Evolutionary conservation across 2,113 vertebrate genomes (phyloP), one percentile per base, ranked within the genome.

Genomic region (Oncorhynchus keta): DNA sequence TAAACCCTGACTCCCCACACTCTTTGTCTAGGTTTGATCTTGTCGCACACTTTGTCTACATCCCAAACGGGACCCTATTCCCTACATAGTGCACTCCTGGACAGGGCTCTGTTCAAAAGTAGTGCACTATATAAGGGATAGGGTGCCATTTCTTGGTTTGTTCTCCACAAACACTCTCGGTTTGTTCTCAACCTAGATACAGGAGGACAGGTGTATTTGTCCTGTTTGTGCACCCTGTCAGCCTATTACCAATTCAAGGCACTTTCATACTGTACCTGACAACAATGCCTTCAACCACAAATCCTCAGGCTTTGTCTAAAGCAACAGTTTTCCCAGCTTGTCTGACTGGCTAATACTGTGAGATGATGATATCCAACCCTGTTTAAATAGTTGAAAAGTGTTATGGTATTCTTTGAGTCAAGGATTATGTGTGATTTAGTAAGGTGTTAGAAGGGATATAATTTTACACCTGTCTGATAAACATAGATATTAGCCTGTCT

Each of bases 181-280:
- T 83, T 75, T 80, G 77, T 79, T 85, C 76, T 82, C 35, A 76
- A 81, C 72, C 74, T 68, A 86, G 86, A 88, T 85, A 88, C 82
- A 83, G 83, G 76, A 73, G 61, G 74, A 78, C 72, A 86, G 51
- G 67, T 79, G 69, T 79, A 28, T 65, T 80, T 76, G 76, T 79
- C 84, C 77, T 83, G 77, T 80, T 35, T 78, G 26, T 80, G 74
- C 81, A 68, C 76, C 83, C 76, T 61, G 75, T 75, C 18, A 55
- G 51, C 51, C 51, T 55, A 84, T 75, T 84, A 77, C 77, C 85
- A 84, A 78, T 90, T 81, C 59, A 78, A 68, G 64, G 64, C 73
- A 62, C 76, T 81, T 71, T 79, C 26, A 62, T 35, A 32, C 32
- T 32, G 32, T 68, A 61, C 51, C 30, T 76, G 55, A 61, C 51